phyloP scores from a whole-genome alignment of 1,140 invertebrate genomes.

The Diorhabda carinulata region DNA sequence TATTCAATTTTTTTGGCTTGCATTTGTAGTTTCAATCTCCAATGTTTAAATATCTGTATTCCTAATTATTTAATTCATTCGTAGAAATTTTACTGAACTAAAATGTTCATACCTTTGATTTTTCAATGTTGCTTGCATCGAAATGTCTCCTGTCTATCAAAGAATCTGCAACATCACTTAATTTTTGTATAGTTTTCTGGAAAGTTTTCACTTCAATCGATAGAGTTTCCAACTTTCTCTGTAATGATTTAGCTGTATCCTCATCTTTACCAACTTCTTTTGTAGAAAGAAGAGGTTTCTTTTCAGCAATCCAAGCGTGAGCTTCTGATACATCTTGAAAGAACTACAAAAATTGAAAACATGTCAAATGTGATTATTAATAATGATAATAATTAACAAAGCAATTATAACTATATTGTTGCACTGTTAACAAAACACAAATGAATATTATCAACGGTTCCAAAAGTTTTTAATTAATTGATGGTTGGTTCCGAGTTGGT shows the following conservation, averaged over 20 bases:
- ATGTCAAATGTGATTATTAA: too few relatives aligned
- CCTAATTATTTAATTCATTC: too few relatives aligned
- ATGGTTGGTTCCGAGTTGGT: too few relatives aligned
- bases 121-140: conserved; percentile 69
- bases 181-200: conserved; percentile 62
- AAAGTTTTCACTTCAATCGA: conserved; percentile 75
- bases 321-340: conserved; percentile 84
- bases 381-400: too few relatives aligned
- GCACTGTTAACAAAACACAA: too few relatives aligned
- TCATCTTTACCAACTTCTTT: conserved; percentile 83
- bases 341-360: conserved; percentile 55
- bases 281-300: conserved; percentile 69
- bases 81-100: too few relatives aligned
- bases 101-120: conserved; percentile 53
- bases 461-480: too few relatives aligned
- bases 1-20: conserved; percentile 4
- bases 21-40: too few relatives aligned
- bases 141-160: conserved; percentile 75
- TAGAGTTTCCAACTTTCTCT: conserved; percentile 78
- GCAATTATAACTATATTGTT: too few relatives aligned
- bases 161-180: conserved; percentile 61
- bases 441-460: too few relatives aligned
- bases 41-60: too few relatives aligned
- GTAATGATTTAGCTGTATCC: conserved; percentile 73
- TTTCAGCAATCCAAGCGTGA: conserved; percentile 81